Conservation (phyloP, 2,888 invertebrate genomes). For the Sclerodermus sp. region DNA sequence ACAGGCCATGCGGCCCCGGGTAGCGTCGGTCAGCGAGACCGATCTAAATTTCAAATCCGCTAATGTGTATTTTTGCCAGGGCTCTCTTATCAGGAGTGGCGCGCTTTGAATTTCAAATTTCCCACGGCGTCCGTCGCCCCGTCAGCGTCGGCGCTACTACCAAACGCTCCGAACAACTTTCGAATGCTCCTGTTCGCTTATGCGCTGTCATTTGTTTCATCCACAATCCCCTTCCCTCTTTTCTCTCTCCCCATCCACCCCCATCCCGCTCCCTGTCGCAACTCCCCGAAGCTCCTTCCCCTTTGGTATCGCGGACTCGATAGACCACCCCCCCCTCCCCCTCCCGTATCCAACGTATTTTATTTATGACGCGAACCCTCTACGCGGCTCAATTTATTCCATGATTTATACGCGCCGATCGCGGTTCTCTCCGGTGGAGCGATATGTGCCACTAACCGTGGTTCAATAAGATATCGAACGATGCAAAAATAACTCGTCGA, state of each 20-base stretch:
- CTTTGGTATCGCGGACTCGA: background rate
- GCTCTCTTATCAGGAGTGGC: slow-evolving; percentile 39
- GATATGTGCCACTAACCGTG: too few species aligned
- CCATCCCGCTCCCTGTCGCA: background rate
- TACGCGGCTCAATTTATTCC: slow-evolving; percentile 35
- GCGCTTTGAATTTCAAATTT: slow-evolving; percentile 53
- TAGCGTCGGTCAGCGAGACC: too few species aligned
- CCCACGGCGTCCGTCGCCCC: slow-evolving; percentile 18
- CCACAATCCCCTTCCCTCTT: slow-evolving; percentile 1
- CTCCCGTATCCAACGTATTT: too few species aligned
- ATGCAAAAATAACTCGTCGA: too few species aligned
- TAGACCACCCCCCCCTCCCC: slow-evolving; percentile 8
- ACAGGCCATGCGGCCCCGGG: too few species aligned
- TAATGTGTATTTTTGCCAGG: slow-evolving; percentile 54
- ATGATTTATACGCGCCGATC: slow-evolving; percentile 37
- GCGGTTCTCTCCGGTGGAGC: slow-evolving; percentile 1
- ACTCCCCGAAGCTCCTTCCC: too few species aligned
- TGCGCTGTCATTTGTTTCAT: slow-evolving; percentile 40
- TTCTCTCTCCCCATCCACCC: slow-evolving; percentile 7
- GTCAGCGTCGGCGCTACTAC: background rate
- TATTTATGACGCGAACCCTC: slow-evolving; percentile 38
- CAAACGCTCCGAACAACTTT: slow-evolving; percentile 35
- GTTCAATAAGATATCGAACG: background rate
- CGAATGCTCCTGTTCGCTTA: slow-evolving; percentile 36
- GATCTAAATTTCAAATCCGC: slow-evolving; percentile 54